Evolutionary conservation across 2,113 vertebrate species (phyloP).

Genomic region (Daphoenositta chrysoptera): DNA sequence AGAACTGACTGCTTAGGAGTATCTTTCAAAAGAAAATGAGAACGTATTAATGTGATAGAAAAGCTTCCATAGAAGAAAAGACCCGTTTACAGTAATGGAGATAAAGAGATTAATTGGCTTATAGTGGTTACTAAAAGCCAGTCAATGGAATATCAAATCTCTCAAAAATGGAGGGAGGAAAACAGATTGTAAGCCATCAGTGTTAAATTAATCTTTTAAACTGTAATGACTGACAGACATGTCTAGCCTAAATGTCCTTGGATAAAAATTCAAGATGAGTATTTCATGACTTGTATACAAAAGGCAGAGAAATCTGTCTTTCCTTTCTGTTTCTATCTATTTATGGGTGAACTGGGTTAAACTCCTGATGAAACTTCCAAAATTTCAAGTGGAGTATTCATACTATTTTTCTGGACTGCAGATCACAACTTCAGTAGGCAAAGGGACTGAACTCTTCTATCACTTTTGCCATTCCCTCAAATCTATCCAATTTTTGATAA

Average conservation of each 20-base stretch:
- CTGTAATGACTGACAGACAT: not conserved
- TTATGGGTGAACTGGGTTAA: not conserved
- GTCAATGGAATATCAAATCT: not conserved
- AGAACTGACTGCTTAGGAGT: not conserved
- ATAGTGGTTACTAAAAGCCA: constrained; percentile 1
- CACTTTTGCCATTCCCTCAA: not conserved
- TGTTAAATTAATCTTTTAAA: not conserved
- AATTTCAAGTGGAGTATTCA: not conserved
- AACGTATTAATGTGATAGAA: not conserved
- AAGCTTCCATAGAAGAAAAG: not conserved
- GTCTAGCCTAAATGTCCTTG: not conserved
- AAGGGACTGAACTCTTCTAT: not conserved
- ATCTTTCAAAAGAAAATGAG: not conserved
- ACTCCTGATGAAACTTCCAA: not conserved
- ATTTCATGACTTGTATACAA: not conserved
- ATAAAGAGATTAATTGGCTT: not conserved
- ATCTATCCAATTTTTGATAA: not conserved
- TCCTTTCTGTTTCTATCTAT: not conserved
- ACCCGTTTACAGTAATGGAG: not conserved
- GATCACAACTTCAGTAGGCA: not conserved
- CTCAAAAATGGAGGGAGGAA: not conserved
- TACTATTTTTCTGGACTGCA: not conserved
- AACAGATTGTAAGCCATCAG: not conserved
- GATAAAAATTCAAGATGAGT: not conserved
- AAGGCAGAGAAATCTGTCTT: not conserved